phyloP scores from a whole-genome alignment of 2,113 vertebrate genomes.

The Artemisiospiza belli region DNA sequence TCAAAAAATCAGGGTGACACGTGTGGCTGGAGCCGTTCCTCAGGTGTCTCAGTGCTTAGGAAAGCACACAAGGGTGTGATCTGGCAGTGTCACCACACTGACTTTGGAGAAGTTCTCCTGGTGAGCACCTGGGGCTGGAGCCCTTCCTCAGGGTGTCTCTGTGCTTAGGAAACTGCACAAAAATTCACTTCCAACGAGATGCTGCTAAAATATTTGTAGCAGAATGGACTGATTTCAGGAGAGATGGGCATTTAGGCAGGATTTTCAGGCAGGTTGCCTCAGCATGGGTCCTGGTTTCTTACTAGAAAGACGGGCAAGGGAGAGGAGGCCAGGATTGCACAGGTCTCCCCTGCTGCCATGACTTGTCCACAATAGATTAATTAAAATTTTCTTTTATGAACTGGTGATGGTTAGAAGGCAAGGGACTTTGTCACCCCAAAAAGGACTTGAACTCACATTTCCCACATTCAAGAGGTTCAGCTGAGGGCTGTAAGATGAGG shows the following conservation, averaged over 20 bases:
- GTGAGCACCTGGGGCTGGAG: accelerated
- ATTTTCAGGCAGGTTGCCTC: background rate
- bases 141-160: background rate
- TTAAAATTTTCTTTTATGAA: background rate
- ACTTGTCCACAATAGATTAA: background rate
- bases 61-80: background rate
- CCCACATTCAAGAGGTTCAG: background rate
- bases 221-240: background rate
- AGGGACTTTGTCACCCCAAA: background rate
- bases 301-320: background rate
- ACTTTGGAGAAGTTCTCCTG: background rate
- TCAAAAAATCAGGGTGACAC: too few relatives aligned
- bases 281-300: background rate
- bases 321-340: background rate
- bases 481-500: background rate
- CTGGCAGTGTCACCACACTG: too few relatives aligned
- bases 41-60: background rate
- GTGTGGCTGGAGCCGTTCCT: background rate
- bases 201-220: background rate
- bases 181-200: background rate
- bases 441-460: background rate
- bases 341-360: background rate
- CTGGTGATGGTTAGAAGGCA: background rate
- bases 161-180: background rate
- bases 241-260: background rate